phyloP scores from a whole-genome alignment of 2,113 vertebrate genomes.

The Pipra filicauda region DNA sequence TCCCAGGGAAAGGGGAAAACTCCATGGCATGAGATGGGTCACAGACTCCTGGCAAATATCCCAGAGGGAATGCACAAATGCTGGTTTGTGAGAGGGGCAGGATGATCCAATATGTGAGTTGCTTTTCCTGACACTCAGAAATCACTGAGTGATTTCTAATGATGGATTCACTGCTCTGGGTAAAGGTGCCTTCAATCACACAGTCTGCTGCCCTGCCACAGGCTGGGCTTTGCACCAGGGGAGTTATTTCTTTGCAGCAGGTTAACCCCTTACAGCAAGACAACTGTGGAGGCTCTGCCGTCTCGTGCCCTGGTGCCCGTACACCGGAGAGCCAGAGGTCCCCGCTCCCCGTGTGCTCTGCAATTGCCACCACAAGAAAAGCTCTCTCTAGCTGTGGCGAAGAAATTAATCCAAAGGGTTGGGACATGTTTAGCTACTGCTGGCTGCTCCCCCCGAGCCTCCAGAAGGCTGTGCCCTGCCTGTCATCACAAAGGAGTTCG shows the following conservation, averaged over 20 bases:
- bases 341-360: neutral
- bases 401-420: neutral
- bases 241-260: neutral
- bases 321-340: neutral
- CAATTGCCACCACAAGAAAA: neutral
- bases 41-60: conserved; percentile 6
- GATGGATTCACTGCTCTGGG: neutral
- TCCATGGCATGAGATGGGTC: neutral
- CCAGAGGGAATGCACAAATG: neutral
- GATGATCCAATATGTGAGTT: neutral
- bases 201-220: neutral
- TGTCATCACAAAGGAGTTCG: neutral
- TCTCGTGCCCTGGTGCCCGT: accelerated
- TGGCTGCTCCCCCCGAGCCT: neutral
- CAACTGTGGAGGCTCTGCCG: accelerated
- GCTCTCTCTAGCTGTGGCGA: neutral
- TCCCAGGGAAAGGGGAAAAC: neutral
- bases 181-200: neutral
- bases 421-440: neutral
- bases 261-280: neutral
- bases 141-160: neutral
- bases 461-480: neutral
- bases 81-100: neutral
- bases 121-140: neutral
- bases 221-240: neutral